Conservation (phyloP, 2,888 invertebrate genomes). For the Agriopis aurantiaria region DNA sequence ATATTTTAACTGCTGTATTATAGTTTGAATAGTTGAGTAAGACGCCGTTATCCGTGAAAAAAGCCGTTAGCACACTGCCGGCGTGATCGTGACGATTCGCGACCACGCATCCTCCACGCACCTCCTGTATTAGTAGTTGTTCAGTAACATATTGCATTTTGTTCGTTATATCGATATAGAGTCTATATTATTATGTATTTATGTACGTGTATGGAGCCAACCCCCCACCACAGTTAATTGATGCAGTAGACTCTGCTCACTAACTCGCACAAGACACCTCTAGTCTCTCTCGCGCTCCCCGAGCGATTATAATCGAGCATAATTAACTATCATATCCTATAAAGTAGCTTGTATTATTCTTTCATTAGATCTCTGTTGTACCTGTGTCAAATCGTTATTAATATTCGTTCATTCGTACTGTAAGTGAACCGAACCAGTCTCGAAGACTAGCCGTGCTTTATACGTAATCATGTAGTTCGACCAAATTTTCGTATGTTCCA, state of each 20-base stretch:
- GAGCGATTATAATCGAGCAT: conserved; percentile 81
- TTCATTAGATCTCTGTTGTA: conserved; percentile 87
- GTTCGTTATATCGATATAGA: conserved; percentile 63
- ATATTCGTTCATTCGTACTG: conserved; percentile 78
- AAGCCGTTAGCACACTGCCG: conserved; percentile 18
- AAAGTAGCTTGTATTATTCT: conserved; percentile 84
- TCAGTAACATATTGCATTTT: conserved; percentile 68
- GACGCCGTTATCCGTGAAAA: conserved; percentile 53
- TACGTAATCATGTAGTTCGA: conserved; percentile 78
- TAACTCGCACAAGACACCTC: conserved; percentile 75
- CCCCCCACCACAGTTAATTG: conserved; percentile 83
- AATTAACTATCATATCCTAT: conserved; percentile 84
- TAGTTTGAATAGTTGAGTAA: conserved; percentile 79
- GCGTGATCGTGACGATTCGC: conserved; percentile 3
- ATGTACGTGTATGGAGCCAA: conserved; percentile 68
- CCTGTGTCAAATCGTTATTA: conserved; percentile 81
- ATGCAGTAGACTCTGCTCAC: conserved; percentile 85
- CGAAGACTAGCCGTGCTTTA: conserved; percentile 68
- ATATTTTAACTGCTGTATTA: conserved; percentile 84
- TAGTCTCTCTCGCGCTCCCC: conserved; percentile 82
- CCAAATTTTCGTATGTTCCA: conserved; percentile 74
- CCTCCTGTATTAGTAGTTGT: conserved; percentile 55
- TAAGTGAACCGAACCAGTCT: conserved; percentile 74
- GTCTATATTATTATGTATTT: conserved; percentile 58
- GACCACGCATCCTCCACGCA: conserved; percentile 37